These are phyloP conservation scores for Pomacea canaliculata DNA, from an alignment of 2,888 invertebrate species.

Conservation along the genomic window DNA sequence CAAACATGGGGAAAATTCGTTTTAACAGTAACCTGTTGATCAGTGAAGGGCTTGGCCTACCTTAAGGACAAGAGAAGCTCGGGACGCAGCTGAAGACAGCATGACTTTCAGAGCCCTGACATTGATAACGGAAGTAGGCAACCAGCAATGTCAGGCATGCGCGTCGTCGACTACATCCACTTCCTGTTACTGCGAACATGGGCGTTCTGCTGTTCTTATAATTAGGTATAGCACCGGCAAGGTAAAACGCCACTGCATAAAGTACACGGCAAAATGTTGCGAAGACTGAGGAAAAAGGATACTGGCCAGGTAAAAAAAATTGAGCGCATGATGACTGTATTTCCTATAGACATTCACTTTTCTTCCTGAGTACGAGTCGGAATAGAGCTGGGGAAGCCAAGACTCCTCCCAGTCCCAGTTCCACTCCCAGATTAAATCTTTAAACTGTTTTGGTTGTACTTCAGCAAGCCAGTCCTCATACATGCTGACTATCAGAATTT, in stretches of 20 bases:
- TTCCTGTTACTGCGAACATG: conserved; percentile 20
- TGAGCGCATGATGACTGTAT: neutral
- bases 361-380: no score
- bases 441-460: no score
- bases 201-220: conserved; percentile 20
- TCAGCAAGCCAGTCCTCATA: no score
- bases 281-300: conserved; percentile 19
- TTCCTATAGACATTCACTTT: neutral
- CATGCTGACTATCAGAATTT: no score
- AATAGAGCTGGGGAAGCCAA: no score
- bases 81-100: conserved; percentile 45
- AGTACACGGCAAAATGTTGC: conserved; percentile 12
- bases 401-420: no score
- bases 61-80: conserved; percentile 41
- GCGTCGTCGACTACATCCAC: neutral
- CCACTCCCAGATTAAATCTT: no score
- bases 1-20: neutral
- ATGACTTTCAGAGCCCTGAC: conserved; percentile 41
- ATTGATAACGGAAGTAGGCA: conserved; percentile 27
- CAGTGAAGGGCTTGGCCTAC: conserved; percentile 21
- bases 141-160: conserved; percentile 14
- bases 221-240: no score
- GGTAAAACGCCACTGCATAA: no score
- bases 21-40: neutral
- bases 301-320: conserved; percentile 16